Conservation (phyloP, 2,888 invertebrate genomes). For the Spilarctia lutea region DNA sequence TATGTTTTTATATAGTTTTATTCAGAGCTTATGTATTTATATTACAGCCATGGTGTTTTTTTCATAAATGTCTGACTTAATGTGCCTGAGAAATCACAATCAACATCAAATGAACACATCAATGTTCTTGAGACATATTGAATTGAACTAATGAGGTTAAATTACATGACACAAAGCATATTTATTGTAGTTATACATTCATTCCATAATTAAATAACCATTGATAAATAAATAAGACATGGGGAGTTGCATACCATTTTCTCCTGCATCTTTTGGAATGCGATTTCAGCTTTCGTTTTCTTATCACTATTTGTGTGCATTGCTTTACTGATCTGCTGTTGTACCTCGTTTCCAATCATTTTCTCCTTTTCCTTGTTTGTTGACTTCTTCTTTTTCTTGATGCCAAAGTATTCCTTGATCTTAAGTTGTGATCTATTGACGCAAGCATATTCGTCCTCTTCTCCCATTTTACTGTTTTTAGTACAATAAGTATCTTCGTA, state of each 20-base stretch:
- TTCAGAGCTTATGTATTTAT: too few relatives aligned
- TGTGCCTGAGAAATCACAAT: neutral
- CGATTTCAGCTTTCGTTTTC: constrained; percentile 94
- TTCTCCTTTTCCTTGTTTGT: constrained; percentile 89
- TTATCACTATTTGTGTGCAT: constrained; percentile 74
- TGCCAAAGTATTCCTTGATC: constrained; percentile 91
- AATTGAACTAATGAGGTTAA: neutral
- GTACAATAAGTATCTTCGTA: neutral
- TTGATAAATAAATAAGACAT: neutral
- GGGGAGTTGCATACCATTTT: constrained; percentile 90
- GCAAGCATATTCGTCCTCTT: constrained; percentile 90
- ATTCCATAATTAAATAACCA: neutral
- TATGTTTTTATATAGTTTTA: too few relatives aligned
- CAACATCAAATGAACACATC: neutral
- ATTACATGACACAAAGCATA: neutral
- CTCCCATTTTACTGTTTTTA: constrained; percentile 61
- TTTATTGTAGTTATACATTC: neutral
- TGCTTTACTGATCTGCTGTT: constrained; percentile 70
- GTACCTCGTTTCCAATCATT: constrained; percentile 85
- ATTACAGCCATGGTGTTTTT: neutral
- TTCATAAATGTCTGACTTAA: neutral
- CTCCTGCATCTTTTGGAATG: constrained; percentile 96
- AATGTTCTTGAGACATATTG: neutral
- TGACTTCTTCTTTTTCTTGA: constrained; percentile 90
- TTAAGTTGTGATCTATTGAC: constrained; percentile 92